phyloP scores from a whole-genome alignment of 2,797 vertebrate species.

The Acropternis orthonyx region DNA sequence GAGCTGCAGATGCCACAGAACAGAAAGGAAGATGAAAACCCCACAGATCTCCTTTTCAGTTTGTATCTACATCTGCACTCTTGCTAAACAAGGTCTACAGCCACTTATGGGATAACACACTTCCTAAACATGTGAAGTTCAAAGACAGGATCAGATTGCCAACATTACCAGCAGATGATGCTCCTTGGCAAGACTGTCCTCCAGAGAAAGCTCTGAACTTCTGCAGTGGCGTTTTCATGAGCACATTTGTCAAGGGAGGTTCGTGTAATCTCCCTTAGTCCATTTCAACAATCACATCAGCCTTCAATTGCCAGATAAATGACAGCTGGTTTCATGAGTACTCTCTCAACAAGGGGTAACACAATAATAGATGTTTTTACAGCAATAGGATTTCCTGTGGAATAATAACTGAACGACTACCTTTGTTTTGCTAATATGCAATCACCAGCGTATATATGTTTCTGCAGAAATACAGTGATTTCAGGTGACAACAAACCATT shows the following conservation, averaged over 20 bases:
- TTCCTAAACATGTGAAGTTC: background rate
- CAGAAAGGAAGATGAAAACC: background rate
- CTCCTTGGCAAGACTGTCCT: background rate
- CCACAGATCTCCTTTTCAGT: background rate
- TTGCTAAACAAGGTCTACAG: background rate
- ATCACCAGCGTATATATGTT: background rate
- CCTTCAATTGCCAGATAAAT: background rate
- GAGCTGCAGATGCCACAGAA: background rate
- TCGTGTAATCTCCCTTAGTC: background rate
- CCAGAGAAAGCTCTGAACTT: background rate
- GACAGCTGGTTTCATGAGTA: background rate
- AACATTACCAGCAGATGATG: background rate
- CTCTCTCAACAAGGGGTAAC: background rate
- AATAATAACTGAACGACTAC: conserved; percentile 9
- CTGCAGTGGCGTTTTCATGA: background rate
- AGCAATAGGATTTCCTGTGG: background rate
- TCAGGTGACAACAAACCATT: background rate
- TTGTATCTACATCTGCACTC: background rate
- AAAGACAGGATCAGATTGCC: background rate
- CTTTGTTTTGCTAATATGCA: conserved; percentile 28
- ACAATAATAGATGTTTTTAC: background rate
- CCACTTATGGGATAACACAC: background rate
- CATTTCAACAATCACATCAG: background rate
- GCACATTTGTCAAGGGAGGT: background rate
- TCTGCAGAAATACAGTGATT: background rate